Base-by-base conservation (phyloP, 2,888 invertebrate genomes). In the Dendrolimus pini region DNA sequence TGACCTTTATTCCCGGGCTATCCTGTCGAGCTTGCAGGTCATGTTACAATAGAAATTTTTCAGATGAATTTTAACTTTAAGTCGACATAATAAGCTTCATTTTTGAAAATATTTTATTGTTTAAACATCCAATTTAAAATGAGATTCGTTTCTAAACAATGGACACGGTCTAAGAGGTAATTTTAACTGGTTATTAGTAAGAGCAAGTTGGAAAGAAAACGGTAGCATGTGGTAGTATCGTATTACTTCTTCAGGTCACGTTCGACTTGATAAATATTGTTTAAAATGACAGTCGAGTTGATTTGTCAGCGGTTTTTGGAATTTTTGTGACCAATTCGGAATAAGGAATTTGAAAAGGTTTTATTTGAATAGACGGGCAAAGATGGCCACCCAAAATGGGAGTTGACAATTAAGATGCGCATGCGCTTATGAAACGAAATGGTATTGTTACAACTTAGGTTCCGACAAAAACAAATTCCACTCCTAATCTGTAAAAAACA, bases 161-260 rank as follows among this genome's bases (percentile, higher is more conserved):
- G 12, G 41, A n/a, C 47, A 13, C 41, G 30, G 14, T n/a, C 52
- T 30, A 52, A 30, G 13, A 41, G 41, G 13, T 54, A 57, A 56
- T 47, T 47, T 9, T 47, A 8, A 47, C 47, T 47, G 63, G 72
- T 66, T 60, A 62, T 67, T 58, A 63, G 56, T 65, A 69, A 68
- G 68, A 74, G 72, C 69, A 73, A 78, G 78, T 80, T 82, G 74
- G 68, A 73, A 77, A 74, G 73, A 77, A 71, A 65, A 71, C 79
- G 73, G 83, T 82, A 83, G 84, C 80, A 71, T 71, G 70, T 68
- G 74, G 67, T 56, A 62, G 78, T 74, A 67, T 85, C 75, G 65
- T 62, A 75, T 85, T 82, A 74, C 85, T 64, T 67, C 67, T 71
- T 66, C 67, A 75, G 80, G 78, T 82, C 80, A 79, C 69, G 73